Percentiles rank a stretch among this genome's conserved stretches.
Evolutionary conservation across 2,113 vertebrate species (phyloP).

Genomic region (Anguilla japonica): DNA sequence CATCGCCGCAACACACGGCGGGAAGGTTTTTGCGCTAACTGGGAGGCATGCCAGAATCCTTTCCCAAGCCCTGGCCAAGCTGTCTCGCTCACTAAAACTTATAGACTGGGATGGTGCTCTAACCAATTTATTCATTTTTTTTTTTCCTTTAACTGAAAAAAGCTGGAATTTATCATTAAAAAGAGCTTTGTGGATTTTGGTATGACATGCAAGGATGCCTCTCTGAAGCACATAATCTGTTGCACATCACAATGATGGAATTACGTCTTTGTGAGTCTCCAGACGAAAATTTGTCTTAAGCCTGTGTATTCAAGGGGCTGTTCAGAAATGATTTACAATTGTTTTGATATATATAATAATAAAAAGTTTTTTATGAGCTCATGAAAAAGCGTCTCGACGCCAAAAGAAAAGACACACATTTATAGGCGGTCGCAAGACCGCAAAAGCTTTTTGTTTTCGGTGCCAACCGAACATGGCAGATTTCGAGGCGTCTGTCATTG

Average conservation of each 20-base stretch:
- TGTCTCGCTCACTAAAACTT: neutral
- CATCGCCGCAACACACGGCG: too few species aligned
- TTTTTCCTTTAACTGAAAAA: neutral
- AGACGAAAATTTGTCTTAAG: neutral
- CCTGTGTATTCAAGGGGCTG: neutral
- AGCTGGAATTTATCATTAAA: neutral
- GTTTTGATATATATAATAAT: neutral
- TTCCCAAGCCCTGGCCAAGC: neutral
- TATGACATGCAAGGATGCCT: neutral
- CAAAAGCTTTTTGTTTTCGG: neutral
- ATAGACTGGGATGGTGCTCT: neutral
- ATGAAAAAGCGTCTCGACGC: neutral
- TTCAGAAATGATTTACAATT: neutral
- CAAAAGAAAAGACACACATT: neutral
- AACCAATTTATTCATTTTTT: neutral
- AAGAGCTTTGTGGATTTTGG: neutral
- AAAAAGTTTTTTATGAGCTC: neutral
- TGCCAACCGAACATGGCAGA: neutral
- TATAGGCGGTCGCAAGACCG: neutral
- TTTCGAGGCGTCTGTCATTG: neutral
- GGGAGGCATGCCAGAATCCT: neutral
- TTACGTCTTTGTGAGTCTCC: neutral
- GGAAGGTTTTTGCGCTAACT: too few species aligned
- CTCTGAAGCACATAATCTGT: constrained; percentile 1
- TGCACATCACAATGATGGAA: neutral